Base-by-base conservation (phyloP, 2,888 invertebrate genomes). In the Cephus pygmeus region DNA sequence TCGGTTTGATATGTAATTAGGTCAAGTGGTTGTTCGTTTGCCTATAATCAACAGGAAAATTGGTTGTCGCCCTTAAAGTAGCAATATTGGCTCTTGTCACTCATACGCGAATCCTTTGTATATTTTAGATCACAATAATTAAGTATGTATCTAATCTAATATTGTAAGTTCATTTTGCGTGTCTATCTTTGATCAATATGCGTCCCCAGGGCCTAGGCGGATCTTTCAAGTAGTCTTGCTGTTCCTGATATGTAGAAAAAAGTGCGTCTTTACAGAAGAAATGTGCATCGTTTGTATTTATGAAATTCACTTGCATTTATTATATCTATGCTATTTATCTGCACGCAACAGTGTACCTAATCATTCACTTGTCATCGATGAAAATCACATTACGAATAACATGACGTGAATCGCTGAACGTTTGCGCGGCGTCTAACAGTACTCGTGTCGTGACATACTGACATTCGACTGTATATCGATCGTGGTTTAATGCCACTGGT, bases 381-480 rank as follows among this genome's bases (percentile, higher is more conserved):
- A 56, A 56, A 56, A 56, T 56, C 23, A 23, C 23, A 56, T 56
- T 56, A 56, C 6, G 23, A 56, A 56, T 23, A 56, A 56, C 23
- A 56, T 56, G 56, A 56, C 56, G 56, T 56, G 23, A 23, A 23
- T 23, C 23, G 56, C 23, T 23, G 23, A 23, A 40, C 23, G 1
- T 23, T 56, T 56, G 23, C 71, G 34, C 34, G 33, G 71, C 34
- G 71, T 15, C 30, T 71, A 12, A 30, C 30, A 23, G 73, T 69
- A 82, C 80, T 83, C 82, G 79, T 85, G 85, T 83, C 82, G 80
- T 85, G 85, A 84, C 85, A 85, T 79, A 82, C 81, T 87, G 86
- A 84, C 87, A 87, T 87, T 87, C 83, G 79, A 84, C 80, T 82
- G 79, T 75, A 81, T 84, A 86, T 86, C 80, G 87, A 87, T 86